Base-by-base conservation (phyloP, 1,140 invertebrate genomes). In the Ostrea edulis region DNA sequence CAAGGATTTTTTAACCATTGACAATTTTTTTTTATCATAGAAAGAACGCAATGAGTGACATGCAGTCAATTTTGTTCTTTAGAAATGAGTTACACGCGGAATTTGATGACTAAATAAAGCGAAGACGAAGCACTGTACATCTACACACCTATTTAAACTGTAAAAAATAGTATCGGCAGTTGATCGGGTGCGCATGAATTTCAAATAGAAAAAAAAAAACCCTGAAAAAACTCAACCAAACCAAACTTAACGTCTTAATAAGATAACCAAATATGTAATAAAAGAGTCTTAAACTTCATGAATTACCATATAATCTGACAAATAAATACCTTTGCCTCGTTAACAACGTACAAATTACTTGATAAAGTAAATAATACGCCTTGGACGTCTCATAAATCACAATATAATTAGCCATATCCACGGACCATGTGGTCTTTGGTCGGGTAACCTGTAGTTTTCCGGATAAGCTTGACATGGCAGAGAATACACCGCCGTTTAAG, bases 311-410 rank as follows among this genome's bases (percentile, higher is more conserved):
- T 77, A 77, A 29, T 29, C 68, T 77, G 68, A 77, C 68, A 77
- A 77, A 77, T 77, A 77, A 77, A 77, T 77, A 35, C 68, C 68
- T 29, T 17, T 77, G 12, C 68, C 68, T 77, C 68, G 68, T 77
- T 77, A 77, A 77, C 68, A 77, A 77, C 68, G 35, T 77, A 77
- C 68, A 77, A 77, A 77, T 77, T 77, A 77, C 68, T 77, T 77
- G 68, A 77, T 77, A 77, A 77, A 77, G 68, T 77, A 77, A 77
- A 77, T 77, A 77, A 77, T 77, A 77, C 68, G 29, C 25, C 68
- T 77, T 29, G 68, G 29, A 25, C 68, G 68, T 77, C 68, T 25
- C 68, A 77, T 77, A 77, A 77, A 77, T 77, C 68, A 77, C 68
- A 9, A 12, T 14, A 35, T 77, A 77, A 77, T 77, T 77, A 25